A percentile compares a stretch with the other conserved stretches of the same genome.
These are phyloP conservation scores for Smittia sp. DNA, from an alignment of 2,888 invertebrate genomes.

Conservation along the genomic window DNA sequence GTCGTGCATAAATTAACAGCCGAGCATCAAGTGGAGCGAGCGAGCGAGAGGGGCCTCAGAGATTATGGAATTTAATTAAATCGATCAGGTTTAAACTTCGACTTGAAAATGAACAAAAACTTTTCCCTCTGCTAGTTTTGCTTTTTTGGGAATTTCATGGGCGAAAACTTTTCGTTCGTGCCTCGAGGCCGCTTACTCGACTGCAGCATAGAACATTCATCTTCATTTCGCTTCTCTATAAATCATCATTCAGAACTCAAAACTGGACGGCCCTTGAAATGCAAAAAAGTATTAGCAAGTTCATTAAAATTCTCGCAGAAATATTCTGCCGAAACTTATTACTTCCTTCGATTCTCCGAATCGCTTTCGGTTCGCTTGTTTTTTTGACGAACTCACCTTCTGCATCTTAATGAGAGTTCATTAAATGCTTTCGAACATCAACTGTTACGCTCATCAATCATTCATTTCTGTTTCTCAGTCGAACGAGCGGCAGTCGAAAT, in stretches of 20 bases:
- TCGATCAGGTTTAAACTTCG: not conserved
- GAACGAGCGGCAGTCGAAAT: too few relatives aligned
- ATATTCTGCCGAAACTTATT: not conserved
- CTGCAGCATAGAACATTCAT: not conserved
- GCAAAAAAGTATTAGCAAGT: not conserved
- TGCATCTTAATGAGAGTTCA: conserved; percentile 12
- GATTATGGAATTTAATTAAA: conserved; percentile 8
- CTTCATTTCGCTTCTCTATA: conserved; percentile 1
- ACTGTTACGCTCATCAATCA: conserved; percentile 12
- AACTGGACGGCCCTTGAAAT: not conserved
- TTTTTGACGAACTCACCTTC: not conserved
- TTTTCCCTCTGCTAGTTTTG: not conserved
- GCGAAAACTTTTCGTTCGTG: too few relatives aligned
- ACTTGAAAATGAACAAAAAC: not conserved
- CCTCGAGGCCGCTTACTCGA: too few relatives aligned
- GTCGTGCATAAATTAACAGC: not conserved
- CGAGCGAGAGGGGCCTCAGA: not conserved
- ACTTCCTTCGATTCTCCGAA: conserved; percentile 6
- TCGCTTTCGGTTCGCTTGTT: not conserved
- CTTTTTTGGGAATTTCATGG: too few relatives aligned
- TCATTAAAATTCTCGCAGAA: conserved; percentile 4
- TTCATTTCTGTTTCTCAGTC: not conserved
- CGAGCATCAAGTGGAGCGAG: not conserved
- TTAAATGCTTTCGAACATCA: conserved; percentile 6
- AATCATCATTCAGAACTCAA: not conserved